phyloP scores from a whole-genome alignment of 2,113 vertebrate genomes.

The Phaethornis superciliosus region DNA sequence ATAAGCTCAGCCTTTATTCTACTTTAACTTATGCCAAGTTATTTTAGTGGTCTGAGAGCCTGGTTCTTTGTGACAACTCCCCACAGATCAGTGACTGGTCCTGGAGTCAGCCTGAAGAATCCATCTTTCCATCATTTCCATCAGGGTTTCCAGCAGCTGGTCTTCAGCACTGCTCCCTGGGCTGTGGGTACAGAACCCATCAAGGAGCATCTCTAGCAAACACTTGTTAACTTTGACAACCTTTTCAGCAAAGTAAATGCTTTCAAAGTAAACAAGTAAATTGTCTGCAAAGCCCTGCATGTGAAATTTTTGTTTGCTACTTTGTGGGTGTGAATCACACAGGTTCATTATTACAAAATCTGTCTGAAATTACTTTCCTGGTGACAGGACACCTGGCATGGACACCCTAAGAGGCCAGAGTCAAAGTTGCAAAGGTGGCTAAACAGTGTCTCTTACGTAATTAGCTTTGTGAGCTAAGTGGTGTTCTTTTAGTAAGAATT shows the following conservation, averaged over 20 bases:
- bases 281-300: not conserved
- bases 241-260: not conserved
- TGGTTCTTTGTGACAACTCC: not conserved
- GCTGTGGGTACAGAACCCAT: not conserved
- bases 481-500: not conserved
- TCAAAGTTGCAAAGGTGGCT: not conserved
- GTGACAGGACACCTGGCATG: not conserved
- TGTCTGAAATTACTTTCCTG: not conserved
- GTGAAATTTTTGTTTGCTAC: not conserved
- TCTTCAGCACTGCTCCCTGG: accelerated
- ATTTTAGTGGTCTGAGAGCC: not conserved
- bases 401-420: not conserved
- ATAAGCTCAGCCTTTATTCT: not conserved
- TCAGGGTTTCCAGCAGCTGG: not conserved
- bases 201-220: not conserved
- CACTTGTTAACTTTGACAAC: not conserved
- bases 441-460: not conserved
- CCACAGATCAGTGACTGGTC: not conserved
- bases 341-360: not conserved
- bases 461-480: not conserved
- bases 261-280: not conserved
- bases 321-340: not conserved
- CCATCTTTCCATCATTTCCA: not conserved
- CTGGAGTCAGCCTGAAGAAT: not conserved
- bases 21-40: not conserved